Evolutionary conservation across 2,113 vertebrate genomes (phyloP).

Genomic region (Oostethus manadensis): DNA sequence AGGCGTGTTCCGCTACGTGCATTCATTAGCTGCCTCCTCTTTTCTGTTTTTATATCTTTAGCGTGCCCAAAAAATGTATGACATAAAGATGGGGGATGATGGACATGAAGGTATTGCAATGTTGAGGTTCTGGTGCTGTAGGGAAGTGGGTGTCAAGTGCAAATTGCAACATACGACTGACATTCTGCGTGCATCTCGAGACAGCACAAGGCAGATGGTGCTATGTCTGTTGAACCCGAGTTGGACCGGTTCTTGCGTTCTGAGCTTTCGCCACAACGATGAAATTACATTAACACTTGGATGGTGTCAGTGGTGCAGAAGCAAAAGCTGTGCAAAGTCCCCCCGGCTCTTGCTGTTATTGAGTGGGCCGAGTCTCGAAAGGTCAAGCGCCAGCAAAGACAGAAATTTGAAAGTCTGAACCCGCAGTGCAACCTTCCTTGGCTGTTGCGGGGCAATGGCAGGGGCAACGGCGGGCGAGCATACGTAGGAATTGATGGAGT

Average conservation of each 20-base stretch:
- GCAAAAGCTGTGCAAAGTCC: slow-evolving; percentile 2
- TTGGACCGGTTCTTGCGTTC: background rate
- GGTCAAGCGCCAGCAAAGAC: slow-evolving; percentile 3
- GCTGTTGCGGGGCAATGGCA: slow-evolving; percentile 5
- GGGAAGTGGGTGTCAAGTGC: too few relatives aligned
- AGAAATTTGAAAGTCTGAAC: slow-evolving; percentile 6
- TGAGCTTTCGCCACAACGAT: background rate
- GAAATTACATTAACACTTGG: background rate
- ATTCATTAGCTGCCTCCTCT: too few relatives aligned
- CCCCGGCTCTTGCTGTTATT: slow-evolving; percentile 1
- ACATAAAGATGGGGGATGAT: too few relatives aligned
- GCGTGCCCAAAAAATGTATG: too few relatives aligned
- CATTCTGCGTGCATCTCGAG: background rate
- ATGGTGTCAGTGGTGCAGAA: background rate
- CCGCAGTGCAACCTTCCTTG: slow-evolving; percentile 2
- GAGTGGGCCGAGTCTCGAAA: slow-evolving; percentile 4
- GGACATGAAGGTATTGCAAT: too few relatives aligned
- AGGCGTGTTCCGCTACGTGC: too few relatives aligned
- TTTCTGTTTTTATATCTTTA: too few relatives aligned
- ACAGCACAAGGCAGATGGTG: too few relatives aligned
- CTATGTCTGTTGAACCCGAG: background rate
- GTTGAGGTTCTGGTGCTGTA: too few relatives aligned
- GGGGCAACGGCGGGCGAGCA: background rate
- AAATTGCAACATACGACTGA: too few relatives aligned
- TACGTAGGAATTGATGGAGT: slow-evolving; percentile 7